These are phyloP conservation scores for Riparia riparia DNA, from an alignment of 2,113 vertebrate genomes.

Conservation along the genomic window DNA sequence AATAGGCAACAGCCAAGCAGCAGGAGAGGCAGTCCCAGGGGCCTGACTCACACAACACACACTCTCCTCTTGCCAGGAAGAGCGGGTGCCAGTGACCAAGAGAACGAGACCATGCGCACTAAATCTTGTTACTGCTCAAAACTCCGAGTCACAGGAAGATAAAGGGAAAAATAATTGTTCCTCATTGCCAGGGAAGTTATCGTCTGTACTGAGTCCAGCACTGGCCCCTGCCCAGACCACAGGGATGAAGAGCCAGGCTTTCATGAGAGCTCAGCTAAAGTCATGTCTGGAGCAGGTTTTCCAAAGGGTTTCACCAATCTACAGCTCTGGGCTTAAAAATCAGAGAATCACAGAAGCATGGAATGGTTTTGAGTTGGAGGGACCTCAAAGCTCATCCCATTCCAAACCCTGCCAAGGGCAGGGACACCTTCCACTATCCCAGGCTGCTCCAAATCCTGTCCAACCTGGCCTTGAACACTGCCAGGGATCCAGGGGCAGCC, in stretches of 20 bases:
- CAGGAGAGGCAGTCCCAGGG: conserved; percentile 50
- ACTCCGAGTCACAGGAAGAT: conserved; percentile 18
- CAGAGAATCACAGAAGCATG: neutral
- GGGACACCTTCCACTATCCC: neutral
- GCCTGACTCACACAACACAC: conserved; percentile 45
- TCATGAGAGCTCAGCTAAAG: neutral
- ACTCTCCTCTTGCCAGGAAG: conserved; percentile 13
- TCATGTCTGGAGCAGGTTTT: neutral
- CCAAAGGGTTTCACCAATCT: neutral
- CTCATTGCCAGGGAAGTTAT: neutral
- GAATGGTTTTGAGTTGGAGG: neutral
- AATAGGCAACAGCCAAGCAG: conserved; percentile 37
- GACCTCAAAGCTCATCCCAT: neutral
- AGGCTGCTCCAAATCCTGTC: neutral
- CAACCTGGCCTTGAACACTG: neutral
- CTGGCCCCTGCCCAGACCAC: conserved; percentile 47
- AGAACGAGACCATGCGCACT: neutral
- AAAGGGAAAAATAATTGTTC: conserved; percentile 33
- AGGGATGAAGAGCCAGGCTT: neutral
- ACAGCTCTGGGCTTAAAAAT: neutral
- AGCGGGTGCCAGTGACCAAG: conserved; percentile 22
- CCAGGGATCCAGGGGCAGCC: neutral
- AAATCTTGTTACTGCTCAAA: conserved; percentile 20
- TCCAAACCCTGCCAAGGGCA: neutral
- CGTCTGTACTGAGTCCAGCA: conserved; percentile 27